phyloP scores from a whole-genome alignment of 2,888 invertebrate genomes.

The Coelinius sp. region DNA sequence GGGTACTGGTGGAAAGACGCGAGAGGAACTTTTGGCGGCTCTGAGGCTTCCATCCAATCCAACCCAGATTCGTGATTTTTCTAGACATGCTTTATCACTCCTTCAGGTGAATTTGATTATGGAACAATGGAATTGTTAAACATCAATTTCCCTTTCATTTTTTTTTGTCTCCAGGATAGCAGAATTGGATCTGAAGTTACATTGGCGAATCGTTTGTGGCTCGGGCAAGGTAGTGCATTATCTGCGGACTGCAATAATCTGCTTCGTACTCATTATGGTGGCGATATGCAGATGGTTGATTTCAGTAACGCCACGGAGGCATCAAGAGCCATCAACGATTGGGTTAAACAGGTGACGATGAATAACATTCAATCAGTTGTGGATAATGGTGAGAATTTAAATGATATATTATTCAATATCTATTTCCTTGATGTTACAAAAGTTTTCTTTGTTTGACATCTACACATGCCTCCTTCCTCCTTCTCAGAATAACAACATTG shows the following conservation, averaged over 20 bases:
- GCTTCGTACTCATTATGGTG: slow-evolving; percentile 72
- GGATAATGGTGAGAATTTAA: slow-evolving; percentile 71
- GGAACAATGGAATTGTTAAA: slow-evolving; percentile 5
- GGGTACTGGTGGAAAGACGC: slow-evolving; percentile 75
- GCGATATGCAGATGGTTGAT: slow-evolving; percentile 72
- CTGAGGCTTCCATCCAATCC: slow-evolving; percentile 73
- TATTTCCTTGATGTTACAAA: not conserved
- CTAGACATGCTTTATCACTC: slow-evolving; percentile 1
- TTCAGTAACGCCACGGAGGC: slow-evolving; percentile 71
- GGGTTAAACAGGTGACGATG: slow-evolving; percentile 75
- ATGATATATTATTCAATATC: not conserved
- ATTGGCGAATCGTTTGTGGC: slow-evolving; percentile 59
- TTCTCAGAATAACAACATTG: slow-evolving; percentile 21
- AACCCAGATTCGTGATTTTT: slow-evolving; percentile 49
- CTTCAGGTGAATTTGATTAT: not conserved
- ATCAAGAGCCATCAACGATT: slow-evolving; percentile 74
- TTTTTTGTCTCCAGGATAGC: slow-evolving; percentile 46
- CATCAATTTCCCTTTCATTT: not conserved
- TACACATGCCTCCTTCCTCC: too few species aligned
- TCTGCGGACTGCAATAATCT: slow-evolving; percentile 70
- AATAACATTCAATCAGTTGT: slow-evolving; percentile 74
- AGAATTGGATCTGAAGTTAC: slow-evolving; percentile 53
- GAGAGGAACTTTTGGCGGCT: slow-evolving; percentile 74
- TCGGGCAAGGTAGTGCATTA: slow-evolving; percentile 42
- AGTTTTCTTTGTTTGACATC: too few species aligned